Evolutionary conservation across 2,888 invertebrate species (phyloP), one percentile per base, ranked within the genome.

Genomic region (Agapostemon virescens): DNA sequence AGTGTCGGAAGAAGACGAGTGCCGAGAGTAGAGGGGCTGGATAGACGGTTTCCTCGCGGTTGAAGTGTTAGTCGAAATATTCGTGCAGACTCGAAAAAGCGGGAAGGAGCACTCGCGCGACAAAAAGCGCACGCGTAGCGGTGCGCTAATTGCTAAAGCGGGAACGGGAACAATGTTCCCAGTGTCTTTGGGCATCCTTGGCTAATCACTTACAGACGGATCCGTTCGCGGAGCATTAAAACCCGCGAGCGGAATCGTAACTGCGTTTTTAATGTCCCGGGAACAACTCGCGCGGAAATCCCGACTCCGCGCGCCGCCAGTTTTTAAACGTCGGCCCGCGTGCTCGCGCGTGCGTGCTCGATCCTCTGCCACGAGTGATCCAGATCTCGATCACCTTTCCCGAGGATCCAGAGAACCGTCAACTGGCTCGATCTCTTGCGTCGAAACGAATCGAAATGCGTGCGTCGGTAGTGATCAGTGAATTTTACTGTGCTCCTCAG

Each of bases 11-110:
- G 82, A 79, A 74, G 74, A 77, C 72, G 61, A 55, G 71, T 23
- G 76, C 75, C 20, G 58, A 30, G 58, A 38, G 72, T 61, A 67
- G 58, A 67, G 77, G 70, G 49, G 72, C 52, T 36, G 77, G 81
- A 79, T 79, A 77, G 77, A 66, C 76, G 40, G 58, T 77, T 77
- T 69, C 69, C 68, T 61, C 30, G 33, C 69, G 26, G 55, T 42
- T 36, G 38, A 63, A 81, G 76, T 81, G 81, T 81, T 75, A 77
- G 78, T 85, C 78, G 84, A 85, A 83, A 85, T 85, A 78, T 85
- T 74, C 81, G 78, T 63, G 85, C 64, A 55, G 75, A 38, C 61
- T 17, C 69, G 82, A 72, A 84, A 82, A 82, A 82, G 82, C 71
- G 26, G 67, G 15, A 69, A 23, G 33, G n/a, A 52, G 30, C 52